Conservation (phyloP, 1,140 invertebrate genomes). For the Drosophila seguyi region DNA sequence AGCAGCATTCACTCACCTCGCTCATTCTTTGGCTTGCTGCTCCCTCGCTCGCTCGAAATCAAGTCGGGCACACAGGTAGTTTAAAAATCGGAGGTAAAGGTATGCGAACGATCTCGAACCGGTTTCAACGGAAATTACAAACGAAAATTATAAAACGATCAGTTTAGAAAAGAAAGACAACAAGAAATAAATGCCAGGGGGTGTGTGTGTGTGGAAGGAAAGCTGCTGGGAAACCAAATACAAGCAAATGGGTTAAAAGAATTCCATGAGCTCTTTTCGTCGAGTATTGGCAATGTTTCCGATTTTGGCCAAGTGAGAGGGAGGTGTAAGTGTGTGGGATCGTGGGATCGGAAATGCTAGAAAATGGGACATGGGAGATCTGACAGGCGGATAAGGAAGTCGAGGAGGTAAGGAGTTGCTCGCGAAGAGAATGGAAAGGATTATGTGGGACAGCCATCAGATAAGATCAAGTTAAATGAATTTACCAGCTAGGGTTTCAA, state of each 20-base stretch:
- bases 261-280: conserved; percentile 24
- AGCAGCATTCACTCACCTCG: conserved; percentile 35
- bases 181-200: conserved; percentile 35
- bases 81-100: conserved; percentile 57
- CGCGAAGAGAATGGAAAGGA: conserved; percentile 14
- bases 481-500: conserved; percentile 19
- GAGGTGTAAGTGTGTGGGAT: conserved; percentile 31
- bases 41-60: conserved; percentile 28
- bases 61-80: conserved; percentile 72
- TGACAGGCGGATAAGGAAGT: conserved; percentile 47
- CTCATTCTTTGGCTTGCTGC: conserved; percentile 8
- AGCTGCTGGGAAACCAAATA: conserved; percentile 47
- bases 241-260: conserved; percentile 52
- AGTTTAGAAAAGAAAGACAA: conserved; percentile 73
- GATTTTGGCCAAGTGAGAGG: conserved; percentile 44
- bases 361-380: conserved; percentile 49
- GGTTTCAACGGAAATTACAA: conserved; percentile 85
- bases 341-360: conserved; percentile 76
- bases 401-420: conserved; percentile 20
- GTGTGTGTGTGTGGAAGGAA: conserved; percentile 20
- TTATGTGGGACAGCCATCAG: conserved; percentile 37
- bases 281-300: conserved; percentile 73
- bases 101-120: conserved; percentile 83
- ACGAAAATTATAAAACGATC: conserved; percentile 84
- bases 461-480: conserved; percentile 37